Base-by-base conservation (phyloP, 2,113 vertebrate species). In the Vidua chalybeata region DNA sequence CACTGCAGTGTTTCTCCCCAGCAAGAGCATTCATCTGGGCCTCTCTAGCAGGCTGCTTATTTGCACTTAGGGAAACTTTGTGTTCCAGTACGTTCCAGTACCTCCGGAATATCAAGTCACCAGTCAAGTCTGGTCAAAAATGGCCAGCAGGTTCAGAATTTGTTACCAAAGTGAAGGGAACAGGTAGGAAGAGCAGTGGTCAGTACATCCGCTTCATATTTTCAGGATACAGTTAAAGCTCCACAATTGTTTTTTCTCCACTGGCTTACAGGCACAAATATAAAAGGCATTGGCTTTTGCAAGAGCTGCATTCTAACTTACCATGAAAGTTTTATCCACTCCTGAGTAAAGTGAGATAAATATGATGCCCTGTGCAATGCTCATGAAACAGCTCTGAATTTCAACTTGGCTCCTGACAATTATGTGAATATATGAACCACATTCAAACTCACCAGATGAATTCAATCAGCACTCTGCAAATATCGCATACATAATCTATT, bases 401-500 rank as follows among this genome's bases (percentile, higher is more conserved):
- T 97, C 93, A 98, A 93, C 96, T 97, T 95, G 96, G 94, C 90
- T 97, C 94, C 96, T 97, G 97, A 97, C 95, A 96, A 97, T 96
- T 97, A 97, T 45, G 78, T 96, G 97, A 98, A 97, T 96, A 94
- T 97, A 97, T 94, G 96, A 97, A 96, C 96, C 72, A 71, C 84
- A 92, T 97, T 98, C 97, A 97, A 94, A 97, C 96, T 97, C 97
- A 87, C 96, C 98, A 98, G 98, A 98, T 98, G 98, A 98, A 97
- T 98, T 98, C 97, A 98, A 98, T 98, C 98, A 98, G 96, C 94
- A 49, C 76, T 83, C 94, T 96, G 97, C 97, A 98, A 98, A 98
- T 98, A 98, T 96, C 73, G 96, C 98, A 98, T 98, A 97, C 98
- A 98, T 98, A 98, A 98, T 98, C 98, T 98, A 98, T 98, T 98